Percentiles rank a stretch among this genome's conserved stretches.
These are phyloP conservation scores for Etia nguti DNA, from an alignment of 2,113 vertebrate genomes.

Conservation along the genomic window DNA sequence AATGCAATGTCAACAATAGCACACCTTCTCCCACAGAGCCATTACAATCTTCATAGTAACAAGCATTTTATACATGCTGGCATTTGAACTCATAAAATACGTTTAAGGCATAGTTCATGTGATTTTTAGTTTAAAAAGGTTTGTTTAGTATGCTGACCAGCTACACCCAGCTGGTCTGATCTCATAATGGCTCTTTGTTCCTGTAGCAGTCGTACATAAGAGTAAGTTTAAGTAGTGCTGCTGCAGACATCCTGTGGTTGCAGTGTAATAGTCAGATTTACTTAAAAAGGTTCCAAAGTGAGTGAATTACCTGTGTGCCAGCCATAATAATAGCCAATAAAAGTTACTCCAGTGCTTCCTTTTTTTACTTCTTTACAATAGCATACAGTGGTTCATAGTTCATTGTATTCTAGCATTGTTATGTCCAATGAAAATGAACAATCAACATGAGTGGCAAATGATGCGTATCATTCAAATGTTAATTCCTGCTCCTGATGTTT, in stretches of 20 bases:
- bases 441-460: background rate
- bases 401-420: background rate
- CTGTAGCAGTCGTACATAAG: background rate
- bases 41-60: background rate
- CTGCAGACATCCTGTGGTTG: background rate
- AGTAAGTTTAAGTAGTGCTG: background rate
- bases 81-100: background rate
- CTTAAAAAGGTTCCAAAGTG: background rate
- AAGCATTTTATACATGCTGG: background rate
- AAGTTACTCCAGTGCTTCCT: background rate
- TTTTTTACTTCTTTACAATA: background rate
- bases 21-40: background rate
- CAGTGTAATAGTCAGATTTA: background rate
- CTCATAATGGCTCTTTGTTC: background rate
- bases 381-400: background rate
- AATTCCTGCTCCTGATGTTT: background rate
- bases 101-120: background rate
- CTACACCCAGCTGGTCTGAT: background rate
- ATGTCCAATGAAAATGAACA: background rate
- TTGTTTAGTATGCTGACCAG: background rate
- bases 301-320: background rate
- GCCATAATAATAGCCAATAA: background rate
- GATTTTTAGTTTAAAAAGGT: background rate
- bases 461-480: background rate
- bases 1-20: slow-evolving; percentile 12